phyloP scores from a whole-genome alignment of 1,140 invertebrate species.

The Helicoverpa armigera region DNA sequence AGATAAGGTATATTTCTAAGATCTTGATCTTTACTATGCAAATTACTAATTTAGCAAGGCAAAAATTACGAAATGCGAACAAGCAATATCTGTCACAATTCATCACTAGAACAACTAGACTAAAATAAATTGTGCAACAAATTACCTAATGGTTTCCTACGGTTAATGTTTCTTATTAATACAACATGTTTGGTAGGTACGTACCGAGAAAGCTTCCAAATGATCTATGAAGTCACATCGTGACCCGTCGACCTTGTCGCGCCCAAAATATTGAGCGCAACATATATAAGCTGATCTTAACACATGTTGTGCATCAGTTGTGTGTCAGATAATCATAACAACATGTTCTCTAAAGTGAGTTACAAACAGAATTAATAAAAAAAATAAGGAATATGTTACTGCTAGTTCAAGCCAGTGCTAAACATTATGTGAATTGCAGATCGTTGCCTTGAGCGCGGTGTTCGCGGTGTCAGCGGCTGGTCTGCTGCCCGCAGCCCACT shows the following conservation, averaged over 20 bases:
- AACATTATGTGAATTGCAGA: constrained; percentile 56
- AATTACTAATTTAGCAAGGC: background rate
- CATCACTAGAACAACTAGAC: constrained; percentile 30
- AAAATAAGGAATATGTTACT: constrained; percentile 2
- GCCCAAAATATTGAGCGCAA: constrained; percentile 48
- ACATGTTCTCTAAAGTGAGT: constrained; percentile 73
- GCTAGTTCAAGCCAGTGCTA: background rate
- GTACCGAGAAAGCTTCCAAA: constrained; percentile 40
- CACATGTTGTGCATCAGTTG: constrained; percentile 58
- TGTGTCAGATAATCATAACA: constrained; percentile 53
- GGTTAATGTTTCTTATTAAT: constrained; percentile 34
- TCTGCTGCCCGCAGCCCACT: constrained; percentile 68
- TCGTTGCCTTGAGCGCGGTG: constrained; percentile 70
- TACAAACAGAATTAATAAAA: constrained; percentile 34
- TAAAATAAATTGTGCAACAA: constrained; percentile 32
- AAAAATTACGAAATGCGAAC: constrained; percentile 5
- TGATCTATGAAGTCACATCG: constrained; percentile 43
- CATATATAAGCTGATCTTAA: constrained; percentile 54
- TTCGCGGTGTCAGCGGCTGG: constrained; percentile 71
- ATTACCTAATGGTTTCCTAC: constrained; percentile 21
- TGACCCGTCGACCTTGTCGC: constrained; percentile 58
- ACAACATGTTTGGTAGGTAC: constrained; percentile 20
- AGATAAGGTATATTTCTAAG: background rate
- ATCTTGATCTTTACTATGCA: background rate
- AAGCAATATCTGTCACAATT: constrained; percentile 25